Evolutionary conservation across 1,140 invertebrate species (phyloP).

Genomic region (Daktulosphaira vitifoliae): DNA sequence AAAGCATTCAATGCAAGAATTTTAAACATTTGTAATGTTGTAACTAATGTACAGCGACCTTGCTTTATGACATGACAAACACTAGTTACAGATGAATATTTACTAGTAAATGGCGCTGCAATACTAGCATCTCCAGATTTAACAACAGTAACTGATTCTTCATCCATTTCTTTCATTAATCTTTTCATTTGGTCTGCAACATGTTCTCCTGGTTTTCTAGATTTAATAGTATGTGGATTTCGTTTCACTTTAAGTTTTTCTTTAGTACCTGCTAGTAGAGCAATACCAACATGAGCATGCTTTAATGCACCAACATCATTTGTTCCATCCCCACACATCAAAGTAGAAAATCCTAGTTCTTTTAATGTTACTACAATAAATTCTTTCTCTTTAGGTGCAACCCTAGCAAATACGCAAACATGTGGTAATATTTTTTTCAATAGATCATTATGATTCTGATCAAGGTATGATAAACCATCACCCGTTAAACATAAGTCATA

Average conservation of each 20-base stretch:
- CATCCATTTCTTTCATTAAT: constrained; percentile 83
- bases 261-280: constrained; percentile 37
- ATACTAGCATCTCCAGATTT: constrained; percentile 97
- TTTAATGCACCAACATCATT: constrained; percentile 99
- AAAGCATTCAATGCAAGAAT: constrained; percentile 98
- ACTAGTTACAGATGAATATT: constrained; percentile 91
- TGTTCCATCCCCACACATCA: constrained; percentile 99
- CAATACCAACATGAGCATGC: constrained; percentile 90
- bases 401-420: constrained; percentile 83
- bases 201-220: constrained; percentile 31
- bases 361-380: constrained; percentile 85
- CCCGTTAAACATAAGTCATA: constrained; percentile 93
- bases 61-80: constrained; percentile 99
- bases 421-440: constrained; percentile 69
- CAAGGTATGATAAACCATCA: constrained; percentile 70
- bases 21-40: constrained; percentile 99
- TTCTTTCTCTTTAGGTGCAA: constrained; percentile 96
- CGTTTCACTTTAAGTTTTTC: constrained; percentile 40
- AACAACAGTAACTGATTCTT: constrained; percentile 80
- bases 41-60: constrained; percentile 96
- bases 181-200: constrained; percentile 52
- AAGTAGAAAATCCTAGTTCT: constrained; percentile 72
- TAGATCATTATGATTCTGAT: constrained; percentile 54
- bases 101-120: constrained; percentile 97
- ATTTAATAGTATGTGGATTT: constrained; percentile 40